Conservation (phyloP, 2,113 vertebrate species). For the Glaucomys volans region DNA sequence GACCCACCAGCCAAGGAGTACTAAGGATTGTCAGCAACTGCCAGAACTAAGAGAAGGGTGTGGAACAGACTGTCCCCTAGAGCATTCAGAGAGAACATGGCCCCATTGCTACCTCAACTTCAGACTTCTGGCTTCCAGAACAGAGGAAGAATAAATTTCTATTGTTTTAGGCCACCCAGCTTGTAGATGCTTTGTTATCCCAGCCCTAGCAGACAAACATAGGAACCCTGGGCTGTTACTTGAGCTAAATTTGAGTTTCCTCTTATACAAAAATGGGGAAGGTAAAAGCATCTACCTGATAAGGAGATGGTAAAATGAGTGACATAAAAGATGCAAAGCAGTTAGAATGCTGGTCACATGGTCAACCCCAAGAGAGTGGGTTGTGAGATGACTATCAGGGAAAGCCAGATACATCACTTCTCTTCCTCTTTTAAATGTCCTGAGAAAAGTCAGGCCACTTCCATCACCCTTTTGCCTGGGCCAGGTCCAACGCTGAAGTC, state of each 20-base stretch:
- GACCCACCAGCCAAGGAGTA: neutral
- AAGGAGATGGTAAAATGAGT: neutral
- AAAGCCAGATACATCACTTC: neutral
- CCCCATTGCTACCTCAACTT: neutral
- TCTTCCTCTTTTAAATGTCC: neutral
- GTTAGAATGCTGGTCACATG: neutral
- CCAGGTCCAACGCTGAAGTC: neutral
- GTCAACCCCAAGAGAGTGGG: neutral
- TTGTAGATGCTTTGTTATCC: neutral
- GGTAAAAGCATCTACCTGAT: neutral
- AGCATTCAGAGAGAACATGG: neutral
- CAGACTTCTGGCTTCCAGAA: neutral
- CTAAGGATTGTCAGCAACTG: neutral
- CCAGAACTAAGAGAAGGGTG: neutral
- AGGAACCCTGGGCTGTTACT: neutral
- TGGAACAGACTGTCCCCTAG: neutral
- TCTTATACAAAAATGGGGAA: neutral
- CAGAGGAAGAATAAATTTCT: neutral
- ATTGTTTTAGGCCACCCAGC: neutral
- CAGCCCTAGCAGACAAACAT: neutral
- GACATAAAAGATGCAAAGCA: conserved; percentile 27
- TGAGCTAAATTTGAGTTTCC: neutral
- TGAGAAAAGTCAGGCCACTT: neutral
- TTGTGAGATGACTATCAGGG: rapidly evolving
- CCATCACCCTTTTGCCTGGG: neutral